phyloP scores from a whole-genome alignment of 2,797 vertebrate genomes.

The Sus cebifrons region DNA sequence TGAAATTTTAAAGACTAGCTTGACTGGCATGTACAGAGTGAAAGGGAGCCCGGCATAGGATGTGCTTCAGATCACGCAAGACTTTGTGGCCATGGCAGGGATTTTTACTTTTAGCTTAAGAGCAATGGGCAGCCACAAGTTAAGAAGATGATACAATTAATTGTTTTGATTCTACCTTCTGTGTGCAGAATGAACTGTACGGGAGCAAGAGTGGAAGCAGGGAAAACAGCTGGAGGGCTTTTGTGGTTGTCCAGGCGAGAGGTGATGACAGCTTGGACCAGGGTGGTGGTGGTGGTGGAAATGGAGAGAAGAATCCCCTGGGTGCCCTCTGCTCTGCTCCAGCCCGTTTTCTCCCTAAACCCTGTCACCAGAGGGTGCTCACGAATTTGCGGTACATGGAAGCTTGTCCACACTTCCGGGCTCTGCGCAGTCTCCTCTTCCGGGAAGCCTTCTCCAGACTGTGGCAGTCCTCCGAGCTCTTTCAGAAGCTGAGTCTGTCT shows the following conservation, averaged over 20 bases:
- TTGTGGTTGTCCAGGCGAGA: slow-evolving; percentile 72
- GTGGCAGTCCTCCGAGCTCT: slow-evolving; percentile 63
- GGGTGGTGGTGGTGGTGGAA: slow-evolving; percentile 64
- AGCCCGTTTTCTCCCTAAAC: slow-evolving; percentile 69
- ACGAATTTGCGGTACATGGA: slow-evolving; percentile 70
- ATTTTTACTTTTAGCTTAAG: slow-evolving; percentile 68
- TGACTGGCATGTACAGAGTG: background rate
- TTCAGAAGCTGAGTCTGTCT: slow-evolving; percentile 55
- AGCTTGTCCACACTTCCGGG: slow-evolving; percentile 73
- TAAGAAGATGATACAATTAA: slow-evolving; percentile 64
- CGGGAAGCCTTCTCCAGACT: slow-evolving; percentile 71
- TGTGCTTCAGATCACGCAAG: slow-evolving; percentile 41
- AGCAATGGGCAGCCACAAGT: slow-evolving; percentile 70
- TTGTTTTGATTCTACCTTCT: slow-evolving; percentile 62
- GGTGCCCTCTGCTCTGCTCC: slow-evolving; percentile 67
- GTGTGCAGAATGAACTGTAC: slow-evolving; percentile 63
- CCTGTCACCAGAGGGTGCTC: slow-evolving; percentile 81
- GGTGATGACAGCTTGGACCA: slow-evolving; percentile 70
- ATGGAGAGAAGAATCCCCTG: slow-evolving; percentile 73
- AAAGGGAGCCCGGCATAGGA: slow-evolving; percentile 48
- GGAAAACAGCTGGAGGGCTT: slow-evolving; percentile 58
- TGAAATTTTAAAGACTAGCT: slow-evolving; percentile 4
- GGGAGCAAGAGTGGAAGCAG: slow-evolving; percentile 67
- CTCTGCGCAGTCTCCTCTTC: slow-evolving; percentile 74
- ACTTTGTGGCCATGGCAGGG: slow-evolving; percentile 53